Evolutionary conservation across 1,140 invertebrate species (phyloP).

Genomic region (Heliconius himera): DNA sequence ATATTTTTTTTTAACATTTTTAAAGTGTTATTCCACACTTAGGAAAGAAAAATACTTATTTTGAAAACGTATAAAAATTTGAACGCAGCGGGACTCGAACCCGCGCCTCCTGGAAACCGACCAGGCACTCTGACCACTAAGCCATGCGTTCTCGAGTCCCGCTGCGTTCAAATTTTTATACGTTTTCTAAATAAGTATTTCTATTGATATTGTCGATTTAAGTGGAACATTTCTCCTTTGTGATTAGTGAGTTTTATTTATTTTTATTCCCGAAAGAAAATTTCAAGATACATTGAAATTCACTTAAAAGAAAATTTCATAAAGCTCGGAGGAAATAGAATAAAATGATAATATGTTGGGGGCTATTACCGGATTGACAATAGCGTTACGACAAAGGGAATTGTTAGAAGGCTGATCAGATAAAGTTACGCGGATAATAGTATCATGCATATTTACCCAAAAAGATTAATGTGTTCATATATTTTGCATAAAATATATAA

Average conservation of each 20-base stretch:
- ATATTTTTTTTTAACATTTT: no score
- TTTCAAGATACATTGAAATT: neutral
- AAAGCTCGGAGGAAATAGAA: constrained; percentile 61
- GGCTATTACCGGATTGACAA: constrained; percentile 66
- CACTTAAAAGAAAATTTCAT: constrained; percentile 62
- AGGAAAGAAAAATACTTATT: no score
- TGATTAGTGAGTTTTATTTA: neutral
- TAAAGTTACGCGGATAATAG: constrained; percentile 68
- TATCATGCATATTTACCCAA: constrained; percentile 40
- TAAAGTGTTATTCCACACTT: no score
- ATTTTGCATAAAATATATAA: constrained; percentile 32
- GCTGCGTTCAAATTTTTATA: no score
- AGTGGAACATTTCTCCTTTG: neutral
- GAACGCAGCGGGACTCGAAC: no score
- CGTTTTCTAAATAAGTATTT: no score
- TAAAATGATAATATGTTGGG: constrained; percentile 71
- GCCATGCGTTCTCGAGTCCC: no score
- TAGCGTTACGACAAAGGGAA: constrained; percentile 69
- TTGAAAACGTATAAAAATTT: no score
- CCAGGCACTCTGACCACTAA: no score
- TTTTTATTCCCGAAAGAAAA: no score
- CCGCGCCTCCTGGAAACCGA: no score
- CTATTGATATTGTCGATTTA: neutral
- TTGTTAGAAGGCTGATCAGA: constrained; percentile 63
- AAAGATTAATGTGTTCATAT: constrained; percentile 36